These are phyloP conservation scores for Prionailurus viverrinus DNA, from an alignment of 2,113 vertebrate genomes.

Conservation along the genomic window DNA sequence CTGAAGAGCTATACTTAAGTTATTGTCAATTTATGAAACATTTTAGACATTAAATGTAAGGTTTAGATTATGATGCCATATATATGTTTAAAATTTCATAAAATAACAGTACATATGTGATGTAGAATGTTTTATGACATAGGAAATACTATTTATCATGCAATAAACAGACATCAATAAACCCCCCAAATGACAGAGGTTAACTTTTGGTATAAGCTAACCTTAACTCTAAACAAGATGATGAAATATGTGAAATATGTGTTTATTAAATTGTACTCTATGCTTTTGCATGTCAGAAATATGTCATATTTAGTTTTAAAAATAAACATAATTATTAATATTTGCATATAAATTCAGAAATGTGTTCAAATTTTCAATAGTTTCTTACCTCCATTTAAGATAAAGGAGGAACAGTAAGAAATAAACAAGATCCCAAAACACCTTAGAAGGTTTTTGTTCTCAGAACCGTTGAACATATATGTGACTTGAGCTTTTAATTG, in stretches of 20 bases:
- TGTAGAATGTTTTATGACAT: neutral
- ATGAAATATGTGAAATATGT: neutral
- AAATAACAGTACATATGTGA: neutral
- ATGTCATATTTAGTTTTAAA: neutral
- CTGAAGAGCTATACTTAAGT: neutral
- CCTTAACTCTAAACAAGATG: neutral
- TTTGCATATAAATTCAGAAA: neutral
- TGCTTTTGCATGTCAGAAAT: neutral
- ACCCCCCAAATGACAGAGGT: neutral
- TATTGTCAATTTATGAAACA: neutral
- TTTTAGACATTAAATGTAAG: neutral
- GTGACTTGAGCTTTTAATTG: neutral
- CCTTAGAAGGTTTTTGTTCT: neutral
- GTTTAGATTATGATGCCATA: neutral
- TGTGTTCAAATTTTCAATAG: neutral
- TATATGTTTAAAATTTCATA: neutral
- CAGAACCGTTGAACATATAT: neutral
- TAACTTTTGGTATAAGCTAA: neutral
- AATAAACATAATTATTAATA: neutral
- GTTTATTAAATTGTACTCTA: neutral
- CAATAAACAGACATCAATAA: neutral
- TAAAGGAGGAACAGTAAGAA: neutral
- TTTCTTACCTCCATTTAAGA: neutral
- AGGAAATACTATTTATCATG: neutral
- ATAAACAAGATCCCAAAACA: neutral